A percentile compares a stretch with the other conserved stretches of the same genome.
Conservation (phyloP, 2,888 invertebrate species). For the Agonopterix alstromeriana region DNA sequence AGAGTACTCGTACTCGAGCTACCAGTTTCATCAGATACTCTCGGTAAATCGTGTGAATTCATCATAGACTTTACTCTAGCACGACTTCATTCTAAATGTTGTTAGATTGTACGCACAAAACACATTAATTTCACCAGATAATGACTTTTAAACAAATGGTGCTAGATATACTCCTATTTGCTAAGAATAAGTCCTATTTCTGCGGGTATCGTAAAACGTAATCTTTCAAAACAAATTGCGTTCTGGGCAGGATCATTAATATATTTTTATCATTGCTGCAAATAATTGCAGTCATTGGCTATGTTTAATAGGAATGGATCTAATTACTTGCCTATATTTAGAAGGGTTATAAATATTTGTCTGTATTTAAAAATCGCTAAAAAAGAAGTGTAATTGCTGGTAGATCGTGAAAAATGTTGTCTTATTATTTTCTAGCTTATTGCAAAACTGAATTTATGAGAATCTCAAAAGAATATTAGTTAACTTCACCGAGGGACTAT, state of each 20-base stretch:
- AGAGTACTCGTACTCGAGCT: too few species aligned
- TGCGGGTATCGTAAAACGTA: slow-evolving; percentile 3
- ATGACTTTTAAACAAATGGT: slow-evolving; percentile 1
- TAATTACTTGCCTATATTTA: neutral
- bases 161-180: neutral
- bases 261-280: slow-evolving; percentile 8
- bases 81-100: slow-evolving; percentile 2
- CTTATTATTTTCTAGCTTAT: too few species aligned
- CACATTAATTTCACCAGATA: slow-evolving; percentile 3
- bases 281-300: slow-evolving; percentile 8
- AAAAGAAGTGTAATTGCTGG: too few species aligned
- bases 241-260: slow-evolving; percentile 3
- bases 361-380: neutral
- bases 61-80: slow-evolving; percentile 1
- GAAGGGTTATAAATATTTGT: neutral
- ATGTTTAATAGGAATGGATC: slow-evolving; percentile 2
- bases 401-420: too few species aligned
- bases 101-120: slow-evolving; percentile 1
- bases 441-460: too few species aligned
- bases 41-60: slow-evolving; percentile 4
- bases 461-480: too few species aligned
- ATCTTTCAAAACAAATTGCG: slow-evolving; percentile 9
- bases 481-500: too few species aligned
- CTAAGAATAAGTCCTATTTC: slow-evolving; percentile 1
- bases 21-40: too few species aligned